phyloP scores from a whole-genome alignment of 2,113 vertebrate genomes.

The Neodontobutis hainanensis region DNA sequence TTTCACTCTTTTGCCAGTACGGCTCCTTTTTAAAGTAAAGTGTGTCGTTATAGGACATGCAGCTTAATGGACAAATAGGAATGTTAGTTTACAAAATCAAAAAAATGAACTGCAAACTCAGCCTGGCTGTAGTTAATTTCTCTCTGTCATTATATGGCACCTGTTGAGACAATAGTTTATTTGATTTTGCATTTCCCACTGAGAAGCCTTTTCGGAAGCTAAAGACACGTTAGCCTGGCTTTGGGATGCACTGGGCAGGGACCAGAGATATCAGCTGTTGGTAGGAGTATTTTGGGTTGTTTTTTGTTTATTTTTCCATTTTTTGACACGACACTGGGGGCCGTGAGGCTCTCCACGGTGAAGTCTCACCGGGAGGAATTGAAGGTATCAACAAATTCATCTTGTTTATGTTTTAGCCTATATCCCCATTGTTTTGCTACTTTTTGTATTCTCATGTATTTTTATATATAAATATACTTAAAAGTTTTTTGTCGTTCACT shows the following conservation, averaged over 20 bases:
- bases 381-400: slow-evolving; percentile 77
- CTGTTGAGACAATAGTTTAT: slow-evolving; percentile 46
- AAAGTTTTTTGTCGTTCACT: slow-evolving; percentile 78
- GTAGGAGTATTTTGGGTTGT: slow-evolving; percentile 31
- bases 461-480: slow-evolving; percentile 84
- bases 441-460: slow-evolving; percentile 84
- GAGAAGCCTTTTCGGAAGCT: slow-evolving; percentile 47
- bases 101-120: slow-evolving; percentile 31
- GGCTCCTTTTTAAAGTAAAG: slow-evolving; percentile 39
- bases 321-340: slow-evolving; percentile 62
- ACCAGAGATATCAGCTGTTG: slow-evolving; percentile 70
- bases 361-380: slow-evolving; percentile 66
- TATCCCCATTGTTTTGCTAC: slow-evolving; percentile 81
- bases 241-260: slow-evolving; percentile 66
- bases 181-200: slow-evolving; percentile 43
- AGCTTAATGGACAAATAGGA: slow-evolving; percentile 73
- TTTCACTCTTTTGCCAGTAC: slow-evolving; percentile 34
- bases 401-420: slow-evolving; percentile 69
- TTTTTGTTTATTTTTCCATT: slow-evolving; percentile 7
- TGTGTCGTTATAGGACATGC: slow-evolving; percentile 75
- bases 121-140: slow-evolving; percentile 56
- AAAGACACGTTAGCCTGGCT: slow-evolving; percentile 40
- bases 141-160: slow-evolving; percentile 68
- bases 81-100: slow-evolving; percentile 60
- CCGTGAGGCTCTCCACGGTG: slow-evolving; percentile 60